phyloP scores from a whole-genome alignment of 1,140 invertebrate genomes.

The Asobara japonica region DNA sequence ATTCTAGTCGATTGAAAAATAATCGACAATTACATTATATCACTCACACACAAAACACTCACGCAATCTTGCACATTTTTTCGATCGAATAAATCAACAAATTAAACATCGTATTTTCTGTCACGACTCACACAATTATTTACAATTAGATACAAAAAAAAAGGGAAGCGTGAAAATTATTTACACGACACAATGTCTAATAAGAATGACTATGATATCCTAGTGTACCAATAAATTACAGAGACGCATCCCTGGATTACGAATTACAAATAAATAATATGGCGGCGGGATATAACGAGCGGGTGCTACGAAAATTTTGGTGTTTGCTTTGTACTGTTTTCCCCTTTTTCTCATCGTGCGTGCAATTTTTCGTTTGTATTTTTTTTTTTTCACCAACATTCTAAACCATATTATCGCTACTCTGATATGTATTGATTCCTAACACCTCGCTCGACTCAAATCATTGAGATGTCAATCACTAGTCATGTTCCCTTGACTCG shows the following conservation, averaged over 20 bases:
- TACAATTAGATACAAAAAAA: neutral
- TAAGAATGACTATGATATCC: neutral
- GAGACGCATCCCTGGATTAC: neutral
- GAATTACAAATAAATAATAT: slow-evolving; percentile 36
- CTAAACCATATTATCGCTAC: slow-evolving; percentile 12
- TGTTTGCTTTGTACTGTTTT: slow-evolving; percentile 35
- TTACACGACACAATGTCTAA: neutral
- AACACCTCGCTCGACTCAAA: neutral
- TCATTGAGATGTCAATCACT: neutral
- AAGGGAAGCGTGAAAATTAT: neutral
- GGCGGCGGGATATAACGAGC: slow-evolving; percentile 33
- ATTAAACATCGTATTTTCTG: too few relatives aligned
- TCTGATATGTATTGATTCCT: slow-evolving; percentile 20
- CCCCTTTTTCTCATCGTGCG: neutral
- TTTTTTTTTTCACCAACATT: too few relatives aligned
- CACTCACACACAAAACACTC: neutral
- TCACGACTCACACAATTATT: neutral
- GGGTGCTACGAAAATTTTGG: slow-evolving; percentile 33
- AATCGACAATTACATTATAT: neutral
- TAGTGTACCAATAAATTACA: neutral
- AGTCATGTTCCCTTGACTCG: slow-evolving; percentile 21
- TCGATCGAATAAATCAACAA: neutral
- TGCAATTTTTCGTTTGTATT: too few relatives aligned
- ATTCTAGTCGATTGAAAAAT: neutral
- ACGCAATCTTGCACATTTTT: too few relatives aligned